phyloP scores from a whole-genome alignment of 2,888 invertebrate genomes.

The Conistra vaccinii region DNA sequence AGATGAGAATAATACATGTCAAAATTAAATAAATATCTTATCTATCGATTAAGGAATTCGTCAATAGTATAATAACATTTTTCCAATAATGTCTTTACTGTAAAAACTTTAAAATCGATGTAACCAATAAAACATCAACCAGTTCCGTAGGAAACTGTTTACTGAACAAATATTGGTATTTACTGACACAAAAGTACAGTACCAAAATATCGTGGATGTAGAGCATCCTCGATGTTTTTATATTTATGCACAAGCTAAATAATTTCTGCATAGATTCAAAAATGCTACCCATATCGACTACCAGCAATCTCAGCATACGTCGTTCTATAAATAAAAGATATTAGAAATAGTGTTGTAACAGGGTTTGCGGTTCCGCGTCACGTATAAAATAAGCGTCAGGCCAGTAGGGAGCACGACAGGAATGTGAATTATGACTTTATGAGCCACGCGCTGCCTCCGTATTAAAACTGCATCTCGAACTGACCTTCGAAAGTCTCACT shows the following conservation, averaged over 20 bases:
- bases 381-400: conserved; percentile 86
- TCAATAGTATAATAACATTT: too few species aligned
- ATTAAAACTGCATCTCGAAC: conserved; percentile 82
- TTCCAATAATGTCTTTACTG: too few species aligned
- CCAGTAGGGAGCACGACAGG: conserved; percentile 82
- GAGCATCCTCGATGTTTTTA: conserved; percentile 10
- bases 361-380: conserved; percentile 80
- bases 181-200: background rate
- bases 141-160: background rate
- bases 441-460: conserved; percentile 75
- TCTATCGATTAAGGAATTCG: too few species aligned
- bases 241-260: conserved; percentile 10
- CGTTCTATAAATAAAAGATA: conserved; percentile 74
- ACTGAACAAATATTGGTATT: conserved; percentile 3
- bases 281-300: conserved; percentile 11
- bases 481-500: conserved; percentile 61
- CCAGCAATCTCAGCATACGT: conserved; percentile 53
- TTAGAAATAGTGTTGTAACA: conserved; percentile 76
- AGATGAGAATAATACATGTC: too few species aligned
- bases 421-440: conserved; percentile 85
- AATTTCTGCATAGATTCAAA: conserved; percentile 34
- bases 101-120: too few species aligned
- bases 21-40: too few species aligned
- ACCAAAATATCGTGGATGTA: too few species aligned
- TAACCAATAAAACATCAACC: background rate